phyloP scores from a whole-genome alignment of 2,113 vertebrate genomes.

The Conger conger region DNA sequence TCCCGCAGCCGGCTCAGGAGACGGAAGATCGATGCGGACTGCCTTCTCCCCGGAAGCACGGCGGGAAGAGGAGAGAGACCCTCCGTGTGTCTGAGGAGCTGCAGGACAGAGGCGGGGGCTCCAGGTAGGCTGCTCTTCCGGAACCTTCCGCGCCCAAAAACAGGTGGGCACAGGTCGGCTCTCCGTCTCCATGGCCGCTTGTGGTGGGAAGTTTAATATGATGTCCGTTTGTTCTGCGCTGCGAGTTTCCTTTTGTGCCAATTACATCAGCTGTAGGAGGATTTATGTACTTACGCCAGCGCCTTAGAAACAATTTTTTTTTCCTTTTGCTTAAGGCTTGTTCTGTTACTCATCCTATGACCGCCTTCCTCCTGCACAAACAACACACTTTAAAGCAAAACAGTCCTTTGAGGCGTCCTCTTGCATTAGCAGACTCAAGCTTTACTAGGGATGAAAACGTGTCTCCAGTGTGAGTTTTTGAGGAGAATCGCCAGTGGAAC shows the following conservation, averaged over 20 bases:
- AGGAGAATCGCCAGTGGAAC: neutral
- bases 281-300: neutral
- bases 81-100: slow-evolving; percentile 57
- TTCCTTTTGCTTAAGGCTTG: neutral
- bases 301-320: neutral
- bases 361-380: neutral
- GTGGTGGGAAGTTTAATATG: neutral
- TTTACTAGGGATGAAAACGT: neutral
- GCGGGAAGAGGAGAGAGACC: slow-evolving; percentile 42
- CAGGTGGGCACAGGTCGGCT: no score
- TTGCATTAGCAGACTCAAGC: neutral
- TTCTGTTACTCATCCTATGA: neutral
- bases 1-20: slow-evolving; percentile 25
- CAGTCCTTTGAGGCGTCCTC: neutral
- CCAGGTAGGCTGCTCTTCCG: slow-evolving; percentile 28
- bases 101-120: slow-evolving; percentile 34
- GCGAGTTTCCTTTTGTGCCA: neutral
- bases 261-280: neutral
- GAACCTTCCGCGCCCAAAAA: neutral
- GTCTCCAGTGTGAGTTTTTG: neutral
- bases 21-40: slow-evolving; percentile 35
- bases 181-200: no score
- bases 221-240: neutral
- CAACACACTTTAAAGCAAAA: neutral
- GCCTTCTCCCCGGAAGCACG: slow-evolving; percentile 56